These are phyloP conservation scores for Gerris buenoi DNA, from an alignment of 1,140 invertebrate species.

Conservation along the genomic window DNA sequence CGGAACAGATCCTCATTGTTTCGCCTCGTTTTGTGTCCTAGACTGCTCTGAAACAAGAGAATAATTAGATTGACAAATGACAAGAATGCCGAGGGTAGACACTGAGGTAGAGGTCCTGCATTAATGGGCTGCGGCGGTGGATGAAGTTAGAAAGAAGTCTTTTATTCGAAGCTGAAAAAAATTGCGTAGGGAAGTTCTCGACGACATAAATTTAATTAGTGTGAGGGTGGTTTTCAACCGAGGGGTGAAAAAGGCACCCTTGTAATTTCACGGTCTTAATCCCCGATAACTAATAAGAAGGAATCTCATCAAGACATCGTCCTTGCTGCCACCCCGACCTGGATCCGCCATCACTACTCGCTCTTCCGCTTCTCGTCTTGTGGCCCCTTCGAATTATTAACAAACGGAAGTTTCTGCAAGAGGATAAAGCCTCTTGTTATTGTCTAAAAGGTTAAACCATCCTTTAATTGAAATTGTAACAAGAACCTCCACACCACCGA, in stretches of 20 bases:
- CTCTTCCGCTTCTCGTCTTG: not conserved
- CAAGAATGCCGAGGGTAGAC: not conserved
- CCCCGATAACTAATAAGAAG: not conserved
- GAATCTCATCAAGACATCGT: not conserved
- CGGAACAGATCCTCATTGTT: not conserved
- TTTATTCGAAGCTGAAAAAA: not conserved
- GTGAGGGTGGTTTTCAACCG: not conserved
- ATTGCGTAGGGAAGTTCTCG: not conserved
- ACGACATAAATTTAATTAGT: not conserved
- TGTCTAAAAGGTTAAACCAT: too few species aligned
- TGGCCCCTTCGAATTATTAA: not conserved
- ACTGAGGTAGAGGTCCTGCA: not conserved
- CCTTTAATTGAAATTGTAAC: too few species aligned
- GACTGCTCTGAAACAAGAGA: not conserved
- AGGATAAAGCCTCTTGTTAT: too few species aligned
- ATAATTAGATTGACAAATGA: not conserved
- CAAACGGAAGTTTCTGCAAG: not conserved
- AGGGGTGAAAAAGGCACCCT: not conserved
- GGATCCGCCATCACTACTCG: not conserved
- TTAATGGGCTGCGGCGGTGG: not conserved
- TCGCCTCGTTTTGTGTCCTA: not conserved
- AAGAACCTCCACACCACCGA: too few species aligned
- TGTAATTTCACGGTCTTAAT: not conserved
- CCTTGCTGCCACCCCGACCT: not conserved
- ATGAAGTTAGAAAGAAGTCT: not conserved